A percentile compares a stretch with the other conserved stretches of the same genome.
Evolutionary conservation across 2,888 invertebrate genomes (phyloP).

Genomic region (Dermolepida albohirtum): DNA sequence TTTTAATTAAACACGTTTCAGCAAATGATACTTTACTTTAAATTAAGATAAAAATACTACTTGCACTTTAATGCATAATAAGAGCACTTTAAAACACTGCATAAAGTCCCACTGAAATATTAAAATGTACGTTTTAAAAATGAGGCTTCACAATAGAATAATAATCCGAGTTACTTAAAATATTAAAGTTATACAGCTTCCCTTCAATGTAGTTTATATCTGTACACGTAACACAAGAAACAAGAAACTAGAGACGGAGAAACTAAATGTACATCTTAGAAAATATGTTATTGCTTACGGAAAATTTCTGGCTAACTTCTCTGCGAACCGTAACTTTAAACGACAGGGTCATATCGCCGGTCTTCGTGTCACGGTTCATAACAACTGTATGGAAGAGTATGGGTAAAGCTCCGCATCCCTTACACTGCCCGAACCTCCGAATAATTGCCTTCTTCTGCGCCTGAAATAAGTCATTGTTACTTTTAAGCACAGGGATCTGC

Average conservation of each 20-base stretch:
- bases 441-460: conserved; percentile 49
- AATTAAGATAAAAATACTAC: too few species aligned
- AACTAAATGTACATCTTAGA: conserved; percentile 15
- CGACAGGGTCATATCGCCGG: conserved; percentile 43
- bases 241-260: background rate
- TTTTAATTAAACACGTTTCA: too few species aligned
- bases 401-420: conserved; percentile 47
- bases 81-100: too few species aligned
- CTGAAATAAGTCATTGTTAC: conserved; percentile 52
- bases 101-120: too few species aligned
- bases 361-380: conserved; percentile 44
- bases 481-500: conserved; percentile 54
- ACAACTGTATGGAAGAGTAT: conserved; percentile 47
- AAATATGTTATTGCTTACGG: conserved; percentile 47
- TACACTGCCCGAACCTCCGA: conserved; percentile 53
- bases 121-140: too few species aligned
- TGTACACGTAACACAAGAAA: too few species aligned
- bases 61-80: too few species aligned
- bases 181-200: too few species aligned
- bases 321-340: conserved; percentile 47
- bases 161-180: too few species aligned
- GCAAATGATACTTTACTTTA: too few species aligned
- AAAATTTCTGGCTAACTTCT: conserved; percentile 50
- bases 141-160: too few species aligned
- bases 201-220: too few species aligned